Conservation (phyloP, 1,140 invertebrate genomes). For the Planococcus citri region DNA sequence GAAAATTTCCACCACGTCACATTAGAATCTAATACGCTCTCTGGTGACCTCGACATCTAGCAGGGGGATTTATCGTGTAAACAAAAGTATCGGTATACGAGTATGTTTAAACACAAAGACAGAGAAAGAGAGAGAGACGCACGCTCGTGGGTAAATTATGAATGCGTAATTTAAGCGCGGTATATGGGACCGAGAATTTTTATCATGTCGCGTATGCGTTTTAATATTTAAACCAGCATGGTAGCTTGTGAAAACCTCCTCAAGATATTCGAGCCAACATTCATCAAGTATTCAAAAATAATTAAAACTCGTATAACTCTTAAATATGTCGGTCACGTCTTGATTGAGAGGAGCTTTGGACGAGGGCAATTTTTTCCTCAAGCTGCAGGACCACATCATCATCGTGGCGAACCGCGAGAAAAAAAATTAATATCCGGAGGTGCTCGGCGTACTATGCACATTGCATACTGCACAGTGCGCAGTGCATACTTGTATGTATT, state of each 20-base stretch:
- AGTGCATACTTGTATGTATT: neutral
- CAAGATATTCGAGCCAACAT: conserved; percentile 3
- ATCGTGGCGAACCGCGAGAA: no score
- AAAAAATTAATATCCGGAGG: no score
- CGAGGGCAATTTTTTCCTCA: no score
- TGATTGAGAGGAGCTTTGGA: no score
- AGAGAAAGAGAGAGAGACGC: neutral
- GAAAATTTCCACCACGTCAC: no score
- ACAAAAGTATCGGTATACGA: neutral
- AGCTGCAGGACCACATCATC: no score
- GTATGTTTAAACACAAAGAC: no score
- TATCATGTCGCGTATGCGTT: conserved; percentile 12
- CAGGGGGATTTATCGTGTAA: neutral
- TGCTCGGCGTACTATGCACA: no score
- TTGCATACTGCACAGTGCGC: no score
- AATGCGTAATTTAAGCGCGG: conserved; percentile 16
- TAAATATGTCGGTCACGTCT: neutral
- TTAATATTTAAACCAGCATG: conserved; percentile 20
- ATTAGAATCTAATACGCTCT: no score
- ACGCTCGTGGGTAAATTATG: conserved; percentile 17
- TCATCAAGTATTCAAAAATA: conserved; percentile 11
- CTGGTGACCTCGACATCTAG: neutral
- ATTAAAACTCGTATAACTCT: neutral
- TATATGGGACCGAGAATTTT: neutral
- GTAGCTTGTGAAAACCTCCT: neutral